Base-by-base conservation (phyloP, 2,888 invertebrate genomes). In the Megamerina dolium region DNA sequence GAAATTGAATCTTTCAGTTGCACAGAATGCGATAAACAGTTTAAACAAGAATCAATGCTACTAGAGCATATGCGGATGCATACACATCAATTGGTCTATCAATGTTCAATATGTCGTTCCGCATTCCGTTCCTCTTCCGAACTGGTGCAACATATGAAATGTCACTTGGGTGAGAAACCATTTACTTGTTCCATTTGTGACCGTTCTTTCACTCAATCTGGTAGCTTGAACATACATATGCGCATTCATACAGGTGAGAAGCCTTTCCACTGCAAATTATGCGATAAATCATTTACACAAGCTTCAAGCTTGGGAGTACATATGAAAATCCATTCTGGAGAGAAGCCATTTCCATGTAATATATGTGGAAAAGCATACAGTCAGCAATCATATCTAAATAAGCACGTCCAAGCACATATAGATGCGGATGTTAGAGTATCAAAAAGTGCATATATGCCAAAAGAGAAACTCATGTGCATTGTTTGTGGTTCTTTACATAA, bases 161-260 rank as follows among this genome's bases (percentile, higher is more conserved):
- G 63, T 16, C 73, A 73, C 41, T 68, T 72, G 57, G 73, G 73
- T 10, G 73, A 73, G 46, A 72, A 72, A 42, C 73, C 73, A 0
- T 73, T 70, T 40, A 68, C 68, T 33, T 72, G 71, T 45, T 68
- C 68, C 17, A 57, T 72, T 23, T 72, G 72, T 48, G 69, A 70
- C 54, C 66, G 70, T 34, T 67, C 69, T n/a, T 72, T 72, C 47
- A 72, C 72, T 0, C 72, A 72, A 49, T 69, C 72, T 1, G 72
- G 72, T 32, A 68, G 69, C 44, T 56, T 72, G 9, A 70, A 70
- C 41, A 72, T 70, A 6, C 72, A 72, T 49, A 70, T 71, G 69
- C 59, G 72, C 12, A 72, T 71, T 18, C 71, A 72, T 37, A 72
- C 72, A 1, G 71, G 69, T 5, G 70, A 70, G 43, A 68, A 68